Conservation (phyloP, 2,888 invertebrate genomes). For the Catocala fraxini region DNA sequence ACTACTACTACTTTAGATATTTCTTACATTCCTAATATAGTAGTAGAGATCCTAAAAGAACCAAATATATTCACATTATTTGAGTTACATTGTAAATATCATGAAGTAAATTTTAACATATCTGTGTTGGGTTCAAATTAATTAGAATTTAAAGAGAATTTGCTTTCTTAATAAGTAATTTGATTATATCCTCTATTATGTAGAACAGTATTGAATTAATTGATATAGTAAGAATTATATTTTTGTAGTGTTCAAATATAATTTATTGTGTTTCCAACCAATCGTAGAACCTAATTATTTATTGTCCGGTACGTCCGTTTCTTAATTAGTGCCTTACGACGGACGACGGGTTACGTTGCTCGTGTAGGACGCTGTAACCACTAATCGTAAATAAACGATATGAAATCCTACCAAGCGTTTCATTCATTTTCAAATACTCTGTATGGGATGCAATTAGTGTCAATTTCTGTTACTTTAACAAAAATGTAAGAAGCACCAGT, state of each 20-base stretch:
- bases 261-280: constrained; percentile 42
- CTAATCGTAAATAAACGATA: constrained; percentile 67
- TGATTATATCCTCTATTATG: constrained; percentile 22
- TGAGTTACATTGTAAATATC: constrained; percentile 69
- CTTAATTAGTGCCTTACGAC: constrained; percentile 82
- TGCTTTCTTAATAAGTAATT: constrained; percentile 12
- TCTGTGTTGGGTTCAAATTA: constrained; percentile 69
- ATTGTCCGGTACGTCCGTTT: constrained; percentile 74
- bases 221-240: constrained; percentile 63
- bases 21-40: constrained; percentile 46
- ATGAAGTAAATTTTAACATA: constrained; percentile 71
- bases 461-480: too few species aligned
- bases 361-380: constrained; percentile 73
- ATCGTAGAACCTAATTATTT: constrained; percentile 47
- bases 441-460: too few species aligned
- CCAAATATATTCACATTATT: constrained; percentile 54
- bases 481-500: too few species aligned
- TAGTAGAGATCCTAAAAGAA: constrained; percentile 55
- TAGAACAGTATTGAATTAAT: constrained; percentile 41
- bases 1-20: constrained; percentile 12
- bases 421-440: constrained; percentile 26
- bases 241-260: constrained; percentile 68
- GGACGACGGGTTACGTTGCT: constrained; percentile 81
- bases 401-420: constrained; percentile 51
- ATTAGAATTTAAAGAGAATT: constrained; percentile 35